Percentiles rank a stretch among this genome's conserved stretches.
These are phyloP conservation scores for Steatornis caripensis DNA, from an alignment of 2,113 vertebrate species.

Conservation along the genomic window DNA sequence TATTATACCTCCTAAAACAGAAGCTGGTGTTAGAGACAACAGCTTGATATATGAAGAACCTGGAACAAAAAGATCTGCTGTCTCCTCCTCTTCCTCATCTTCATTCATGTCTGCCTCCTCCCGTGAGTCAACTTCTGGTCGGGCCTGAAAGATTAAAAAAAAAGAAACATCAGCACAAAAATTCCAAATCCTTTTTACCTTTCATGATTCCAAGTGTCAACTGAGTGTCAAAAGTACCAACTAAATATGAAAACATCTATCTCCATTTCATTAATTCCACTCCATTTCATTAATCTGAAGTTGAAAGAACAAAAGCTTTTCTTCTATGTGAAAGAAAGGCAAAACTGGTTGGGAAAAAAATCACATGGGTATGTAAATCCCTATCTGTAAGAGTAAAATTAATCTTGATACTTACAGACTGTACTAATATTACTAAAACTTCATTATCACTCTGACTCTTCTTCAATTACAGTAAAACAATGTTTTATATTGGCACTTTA, in stretches of 20 bases:
- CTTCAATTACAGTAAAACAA: background rate
- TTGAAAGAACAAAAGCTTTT: background rate
- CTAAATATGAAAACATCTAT: background rate
- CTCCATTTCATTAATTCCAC: background rate
- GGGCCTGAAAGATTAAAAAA: conserved; percentile 66
- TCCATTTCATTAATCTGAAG: background rate
- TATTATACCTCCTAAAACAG: conserved; percentile 81
- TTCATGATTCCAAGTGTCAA: background rate
- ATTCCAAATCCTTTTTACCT: background rate
- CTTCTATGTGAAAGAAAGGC: background rate
- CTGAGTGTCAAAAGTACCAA: background rate
- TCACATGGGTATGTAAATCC: background rate
- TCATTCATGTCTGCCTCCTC: conserved; percentile 62
- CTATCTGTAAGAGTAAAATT: background rate
- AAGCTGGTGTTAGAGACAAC: conserved; percentile 71
- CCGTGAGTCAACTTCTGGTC: conserved; percentile 64
- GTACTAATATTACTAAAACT: background rate
- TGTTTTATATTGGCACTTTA: background rate
- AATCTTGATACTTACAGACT: background rate
- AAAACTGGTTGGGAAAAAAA: background rate
- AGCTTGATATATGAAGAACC: conserved; percentile 89
- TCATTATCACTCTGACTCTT: background rate
- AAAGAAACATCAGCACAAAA: background rate
- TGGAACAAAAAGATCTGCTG: conserved; percentile 80
- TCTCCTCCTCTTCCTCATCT: conserved; percentile 72